These are phyloP conservation scores for Tokudaia muenninki DNA, from an alignment of 2,797 vertebrate genomes.

Conservation along the genomic window DNA sequence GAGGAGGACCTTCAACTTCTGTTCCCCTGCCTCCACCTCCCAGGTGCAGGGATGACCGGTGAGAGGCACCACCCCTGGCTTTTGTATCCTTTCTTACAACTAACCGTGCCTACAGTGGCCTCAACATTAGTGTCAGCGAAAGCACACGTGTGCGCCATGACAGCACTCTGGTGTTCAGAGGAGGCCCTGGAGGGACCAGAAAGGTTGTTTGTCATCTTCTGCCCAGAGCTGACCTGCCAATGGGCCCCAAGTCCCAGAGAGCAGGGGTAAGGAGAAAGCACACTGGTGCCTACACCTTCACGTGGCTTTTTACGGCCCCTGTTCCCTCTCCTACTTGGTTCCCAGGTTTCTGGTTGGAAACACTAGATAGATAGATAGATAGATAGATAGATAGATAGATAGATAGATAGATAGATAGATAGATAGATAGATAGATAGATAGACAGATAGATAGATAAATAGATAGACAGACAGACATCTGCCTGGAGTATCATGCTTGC, in stretches of 20 bases:
- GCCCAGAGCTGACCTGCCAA: no score
- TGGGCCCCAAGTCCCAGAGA: not conserved
- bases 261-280: not conserved
- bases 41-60: not conserved
- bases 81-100: not conserved
- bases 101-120: not conserved
- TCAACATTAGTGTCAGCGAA: not conserved
- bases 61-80: not conserved
- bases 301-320: no score
- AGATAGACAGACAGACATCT: not conserved
- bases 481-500: not conserved
- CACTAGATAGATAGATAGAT: not conserved
- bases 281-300: fast-evolving
- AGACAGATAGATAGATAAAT: not conserved
- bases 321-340: not conserved
- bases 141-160: not conserved
- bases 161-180: not conserved
- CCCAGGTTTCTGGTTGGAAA: not conserved
- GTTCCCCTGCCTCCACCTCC: not conserved
- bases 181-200: not conserved
- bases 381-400: not conserved
- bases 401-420: no score
- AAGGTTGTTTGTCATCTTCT: not conserved
- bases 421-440: no score
- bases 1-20: not conserved